These are phyloP conservation scores for Misgurnus anguillicaudatus DNA, from an alignment of 2,113 vertebrate genomes.

Conservation along the genomic window DNA sequence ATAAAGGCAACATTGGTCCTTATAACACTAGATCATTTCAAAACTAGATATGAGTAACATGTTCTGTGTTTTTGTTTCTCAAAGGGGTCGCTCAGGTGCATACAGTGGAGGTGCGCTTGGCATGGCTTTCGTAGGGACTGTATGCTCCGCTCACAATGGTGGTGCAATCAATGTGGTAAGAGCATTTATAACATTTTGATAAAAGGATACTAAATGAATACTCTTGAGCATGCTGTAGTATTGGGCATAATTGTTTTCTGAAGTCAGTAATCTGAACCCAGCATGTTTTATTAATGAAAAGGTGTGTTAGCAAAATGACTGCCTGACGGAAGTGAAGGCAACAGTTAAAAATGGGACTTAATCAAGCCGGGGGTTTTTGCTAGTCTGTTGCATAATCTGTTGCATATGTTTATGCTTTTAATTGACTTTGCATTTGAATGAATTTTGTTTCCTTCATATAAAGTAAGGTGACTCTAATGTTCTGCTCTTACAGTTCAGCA, in stretches of 20 bases:
- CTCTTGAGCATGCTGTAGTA: slow-evolving; percentile 31
- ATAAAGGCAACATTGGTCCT: too few species aligned
- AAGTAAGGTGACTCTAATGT: not conserved
- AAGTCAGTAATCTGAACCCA: slow-evolving; percentile 54
- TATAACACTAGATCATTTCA: too few species aligned
- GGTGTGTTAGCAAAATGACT: not conserved
- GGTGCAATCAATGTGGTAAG: slow-evolving; percentile 85
- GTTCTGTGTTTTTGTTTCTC: slow-evolving; percentile 32
- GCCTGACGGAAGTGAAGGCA: not conserved
- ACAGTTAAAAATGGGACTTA: too few species aligned
- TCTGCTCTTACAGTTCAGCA: slow-evolving; percentile 63
- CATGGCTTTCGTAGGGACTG: slow-evolving; percentile 83
- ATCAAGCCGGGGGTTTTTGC: too few species aligned
- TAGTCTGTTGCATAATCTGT: too few species aligned
- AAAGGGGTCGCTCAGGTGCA: slow-evolving; percentile 65
- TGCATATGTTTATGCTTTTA: too few species aligned
- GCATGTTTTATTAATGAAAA: slow-evolving; percentile 62
- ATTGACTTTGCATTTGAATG: not conserved
- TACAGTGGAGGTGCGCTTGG: slow-evolving; percentile 71
- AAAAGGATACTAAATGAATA: not conserved
- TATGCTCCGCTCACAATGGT: slow-evolving; percentile 74
- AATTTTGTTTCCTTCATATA: not conserved
- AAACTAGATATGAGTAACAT: too few species aligned
- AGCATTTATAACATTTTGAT: slow-evolving; percentile 45
- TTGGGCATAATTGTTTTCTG: slow-evolving; percentile 20